phyloP scores from a whole-genome alignment of 2,888 invertebrate species.

The Pachydiplax longipennis region DNA sequence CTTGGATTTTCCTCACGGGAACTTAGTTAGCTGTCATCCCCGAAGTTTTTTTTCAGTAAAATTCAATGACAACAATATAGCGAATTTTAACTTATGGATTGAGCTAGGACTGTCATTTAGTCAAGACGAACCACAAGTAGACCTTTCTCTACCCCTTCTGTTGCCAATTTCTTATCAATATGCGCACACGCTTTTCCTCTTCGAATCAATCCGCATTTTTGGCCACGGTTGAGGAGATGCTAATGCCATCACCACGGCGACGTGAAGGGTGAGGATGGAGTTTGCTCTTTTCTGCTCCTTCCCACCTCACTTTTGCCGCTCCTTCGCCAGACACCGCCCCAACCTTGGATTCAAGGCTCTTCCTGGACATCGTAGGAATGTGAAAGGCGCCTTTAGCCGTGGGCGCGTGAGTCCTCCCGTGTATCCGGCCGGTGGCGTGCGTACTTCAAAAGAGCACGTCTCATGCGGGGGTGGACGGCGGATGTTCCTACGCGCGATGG shows the following conservation, averaged over 20 bases:
- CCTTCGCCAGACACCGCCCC: slow-evolving; percentile 46
- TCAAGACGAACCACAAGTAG: too few species aligned
- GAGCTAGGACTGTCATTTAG: too few species aligned
- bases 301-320: background rate
- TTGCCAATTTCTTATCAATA: too few species aligned
- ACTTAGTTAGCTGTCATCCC: too few species aligned
- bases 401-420: slow-evolving; percentile 13
- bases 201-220: too few species aligned
- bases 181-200: too few species aligned
- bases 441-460: background rate
- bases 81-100: too few species aligned
- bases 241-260: background rate
- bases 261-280: background rate
- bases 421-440: slow-evolving; percentile 7
- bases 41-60: too few species aligned
- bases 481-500: background rate
- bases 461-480: background rate
- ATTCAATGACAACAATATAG: too few species aligned
- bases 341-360: slow-evolving; percentile 50
- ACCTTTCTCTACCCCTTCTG: too few species aligned
- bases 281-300: background rate
- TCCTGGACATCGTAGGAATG: slow-evolving; percentile 49
- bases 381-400: slow-evolving; percentile 47
- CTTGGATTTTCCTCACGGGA: too few species aligned
- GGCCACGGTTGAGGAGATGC: background rate